phyloP scores from a whole-genome alignment of 64 coral and sea anemone species.

The Pocillopora damicornis region DNA sequence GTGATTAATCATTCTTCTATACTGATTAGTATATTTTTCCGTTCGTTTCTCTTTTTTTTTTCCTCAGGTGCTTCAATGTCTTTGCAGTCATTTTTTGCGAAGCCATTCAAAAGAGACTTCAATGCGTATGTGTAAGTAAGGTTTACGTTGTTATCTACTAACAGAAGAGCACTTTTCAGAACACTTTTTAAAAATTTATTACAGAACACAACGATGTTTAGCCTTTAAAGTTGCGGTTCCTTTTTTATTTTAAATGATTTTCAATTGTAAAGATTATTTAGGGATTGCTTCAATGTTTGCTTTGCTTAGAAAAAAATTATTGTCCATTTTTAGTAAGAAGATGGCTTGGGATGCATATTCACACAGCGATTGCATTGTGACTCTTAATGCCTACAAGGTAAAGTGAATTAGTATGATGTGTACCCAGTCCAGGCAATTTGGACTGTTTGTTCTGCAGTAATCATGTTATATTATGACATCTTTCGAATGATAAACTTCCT shows the following conservation, averaged over 20 bases:
- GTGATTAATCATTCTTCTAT: too few species aligned
- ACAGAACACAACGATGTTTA: too few species aligned
- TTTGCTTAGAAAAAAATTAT: too few species aligned
- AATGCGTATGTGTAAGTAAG: conserved; percentile 64
- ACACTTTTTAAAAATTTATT: too few species aligned
- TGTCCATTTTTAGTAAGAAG: conserved; percentile 55
- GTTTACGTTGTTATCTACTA: background rate
- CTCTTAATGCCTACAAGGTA: conserved; percentile 86
- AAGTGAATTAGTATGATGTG: background rate
- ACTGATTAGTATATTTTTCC: too few species aligned
- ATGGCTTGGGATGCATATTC: conserved; percentile 79
- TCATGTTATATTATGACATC: too few species aligned
- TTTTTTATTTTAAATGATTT: background rate
- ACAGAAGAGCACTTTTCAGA: too few species aligned
- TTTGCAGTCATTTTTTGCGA: conserved; percentile 81
- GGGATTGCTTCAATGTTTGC: background rate
- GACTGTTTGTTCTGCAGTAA: too few species aligned
- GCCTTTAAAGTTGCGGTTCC: too few species aligned
- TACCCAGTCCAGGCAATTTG: too few species aligned
- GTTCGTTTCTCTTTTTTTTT: background rate
- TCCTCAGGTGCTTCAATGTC: conserved; percentile 79
- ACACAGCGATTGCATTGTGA: conserved; percentile 86
- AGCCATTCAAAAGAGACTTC: conserved; percentile 74
- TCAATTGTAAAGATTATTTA: background rate
- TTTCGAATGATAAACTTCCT: too few species aligned